Evolutionary conservation across 2,888 invertebrate species (phyloP), one percentile per base, ranked within the genome.

Genomic region (Calliphora vomitoria): DNA sequence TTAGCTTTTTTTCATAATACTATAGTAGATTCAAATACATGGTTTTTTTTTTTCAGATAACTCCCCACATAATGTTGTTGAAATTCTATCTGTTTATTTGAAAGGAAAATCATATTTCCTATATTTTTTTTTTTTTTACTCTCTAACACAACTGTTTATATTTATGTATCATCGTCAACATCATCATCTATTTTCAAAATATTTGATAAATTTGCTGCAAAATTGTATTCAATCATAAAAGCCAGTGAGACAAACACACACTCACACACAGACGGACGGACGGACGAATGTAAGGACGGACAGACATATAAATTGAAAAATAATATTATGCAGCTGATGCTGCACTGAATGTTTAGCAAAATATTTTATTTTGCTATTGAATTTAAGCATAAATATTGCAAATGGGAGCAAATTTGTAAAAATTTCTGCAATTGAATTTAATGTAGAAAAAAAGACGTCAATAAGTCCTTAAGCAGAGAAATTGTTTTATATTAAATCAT

Each of bases 281-380:
- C 8, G 35, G n/a, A 35, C 60, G 1, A 31, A 31, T 11, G 10
- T 3, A 47, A 13, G 47, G 13, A 38, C 35, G 69, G 62, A 25
- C 35, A 25, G 64, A 44, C n/a, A 72, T 15, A 72, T 83, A 78
- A 85, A 85, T 85, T 85, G 84, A 85, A 80, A 85, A 85, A 85
- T 85, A 85, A 85, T 85, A 84, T 84, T 84, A 84, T 79, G 72
- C 84, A 84, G 84, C 84, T 68, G 84, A 60, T 79, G 79, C 50
- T 76, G 66, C 64, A 66, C 25, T 47, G n/a, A 50, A 80, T 60
- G 71, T 11, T 44, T 20, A 25, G 41, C 50, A 81, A 81, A 55
- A 31, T 55, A 31, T 44, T 64, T 64, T 64, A 64, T 79, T 66
- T 68, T 60, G 10, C 8, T 58, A 76, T 69, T 60, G 60, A 76